phyloP scores from a whole-genome alignment of 2,888 invertebrate species.

The Byasa hedistus region DNA sequence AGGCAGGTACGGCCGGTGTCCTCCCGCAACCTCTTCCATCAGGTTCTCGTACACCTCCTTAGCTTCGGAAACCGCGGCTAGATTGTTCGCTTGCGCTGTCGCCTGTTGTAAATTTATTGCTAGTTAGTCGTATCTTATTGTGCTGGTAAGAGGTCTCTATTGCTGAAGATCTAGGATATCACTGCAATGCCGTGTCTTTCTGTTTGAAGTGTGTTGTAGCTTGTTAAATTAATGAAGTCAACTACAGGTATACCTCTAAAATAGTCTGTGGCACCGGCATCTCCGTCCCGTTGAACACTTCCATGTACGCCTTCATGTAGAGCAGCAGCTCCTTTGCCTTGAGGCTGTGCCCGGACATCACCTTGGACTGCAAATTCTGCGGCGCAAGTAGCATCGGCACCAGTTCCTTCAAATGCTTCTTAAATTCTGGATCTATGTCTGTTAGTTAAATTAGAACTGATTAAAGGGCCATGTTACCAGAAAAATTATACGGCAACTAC shows the following conservation, averaged over 20 bases:
- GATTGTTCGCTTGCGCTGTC: constrained; percentile 99
- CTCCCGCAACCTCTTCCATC: constrained; percentile 98
- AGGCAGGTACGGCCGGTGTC: constrained; percentile 93
- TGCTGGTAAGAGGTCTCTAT: not conserved
- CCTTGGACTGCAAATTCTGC: constrained; percentile 93
- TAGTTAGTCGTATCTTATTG: not conserved
- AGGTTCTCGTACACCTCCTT: constrained; percentile 91
- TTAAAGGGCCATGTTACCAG: not conserved
- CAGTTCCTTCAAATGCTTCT: constrained; percentile 87
- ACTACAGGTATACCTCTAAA: constrained; percentile 85
- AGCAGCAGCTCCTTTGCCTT: constrained; percentile 95
- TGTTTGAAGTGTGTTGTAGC: no score
- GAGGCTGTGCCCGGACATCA: constrained; percentile 95
- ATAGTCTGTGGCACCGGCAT: constrained; percentile 99
- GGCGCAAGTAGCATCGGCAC: constrained; percentile 93
- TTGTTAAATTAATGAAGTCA: no score
- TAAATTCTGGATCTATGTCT: constrained; percentile 97
- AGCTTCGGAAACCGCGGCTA: constrained; percentile 95
- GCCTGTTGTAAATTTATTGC: constrained; percentile 81
- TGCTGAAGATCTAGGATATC: no score
- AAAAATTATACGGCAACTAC: not conserved
- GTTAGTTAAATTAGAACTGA: constrained; percentile 41
- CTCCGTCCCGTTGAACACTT: constrained; percentile 97
- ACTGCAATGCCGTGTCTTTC: no score
- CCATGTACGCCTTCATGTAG: constrained; percentile 98